A percentile compares a stretch with the other conserved stretches of the same genome.
Conservation (phyloP, 2,888 invertebrate genomes). For the Polydrusus tereticollis region DNA sequence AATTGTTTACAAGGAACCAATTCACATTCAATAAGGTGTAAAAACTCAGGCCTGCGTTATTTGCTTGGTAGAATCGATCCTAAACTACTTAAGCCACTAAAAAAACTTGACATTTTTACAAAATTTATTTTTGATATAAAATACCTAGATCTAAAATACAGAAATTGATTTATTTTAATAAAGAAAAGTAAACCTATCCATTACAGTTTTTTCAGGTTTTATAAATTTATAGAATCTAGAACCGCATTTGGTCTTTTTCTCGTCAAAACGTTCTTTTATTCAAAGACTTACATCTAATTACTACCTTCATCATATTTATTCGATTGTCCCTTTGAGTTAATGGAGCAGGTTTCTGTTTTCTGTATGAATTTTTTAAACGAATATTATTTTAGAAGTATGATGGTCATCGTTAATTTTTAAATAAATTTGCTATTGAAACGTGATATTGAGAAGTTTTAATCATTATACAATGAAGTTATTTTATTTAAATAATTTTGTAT, state of each 20-base stretch:
- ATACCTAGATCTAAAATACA: too few relatives aligned
- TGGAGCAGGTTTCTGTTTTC: not conserved
- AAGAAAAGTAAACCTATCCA: not conserved
- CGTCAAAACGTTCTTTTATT: constrained; percentile 40
- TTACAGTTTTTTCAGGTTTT: constrained; percentile 16
- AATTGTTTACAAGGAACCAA: too few relatives aligned
- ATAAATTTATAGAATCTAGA: constrained; percentile 22
- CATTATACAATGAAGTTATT: too few relatives aligned
- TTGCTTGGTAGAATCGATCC: too few relatives aligned
- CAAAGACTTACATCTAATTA: constrained; percentile 40
- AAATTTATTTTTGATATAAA: too few relatives aligned
- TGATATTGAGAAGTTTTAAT: not conserved
- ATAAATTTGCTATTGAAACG: not conserved
- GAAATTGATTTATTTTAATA: too few relatives aligned
- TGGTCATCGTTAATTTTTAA: not conserved
- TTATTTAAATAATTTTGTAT: too few relatives aligned
- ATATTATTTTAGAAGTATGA: not conserved
- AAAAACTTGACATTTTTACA: too few relatives aligned
- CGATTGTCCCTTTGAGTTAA: constrained; percentile 26
- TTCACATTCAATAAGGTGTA: too few relatives aligned
- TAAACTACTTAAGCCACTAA: too few relatives aligned
- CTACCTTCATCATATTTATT: constrained; percentile 25
- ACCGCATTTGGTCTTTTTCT: constrained; percentile 36
- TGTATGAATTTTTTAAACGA: not conserved
- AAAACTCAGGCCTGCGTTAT: too few relatives aligned